Base-by-base conservation (phyloP, 1,140 invertebrate species). In the Papilio polytes region DNA sequence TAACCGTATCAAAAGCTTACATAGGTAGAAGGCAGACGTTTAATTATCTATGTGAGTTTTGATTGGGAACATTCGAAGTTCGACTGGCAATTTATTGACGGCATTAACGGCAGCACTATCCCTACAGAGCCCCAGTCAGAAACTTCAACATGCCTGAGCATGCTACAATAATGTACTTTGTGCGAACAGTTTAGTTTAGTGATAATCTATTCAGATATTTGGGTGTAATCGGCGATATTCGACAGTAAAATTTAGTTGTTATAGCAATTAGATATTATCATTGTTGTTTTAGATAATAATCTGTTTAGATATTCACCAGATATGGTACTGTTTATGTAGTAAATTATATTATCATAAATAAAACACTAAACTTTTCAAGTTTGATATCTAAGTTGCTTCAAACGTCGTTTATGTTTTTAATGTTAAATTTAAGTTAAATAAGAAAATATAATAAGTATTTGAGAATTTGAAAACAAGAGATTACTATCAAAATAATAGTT, bases 51-150 rank as follows among this genome's bases (percentile, higher is more conserved):
- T 81, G 82, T 74, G 77, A 85, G 83, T 86, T 89, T 82, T 85
- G 84, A 89, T 88, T 87, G 84, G 83, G 78, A 87, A 86, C 87
- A 86, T 83, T 86, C 77, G 85, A 90, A 90, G 84, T 90, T 90
- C 83, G 84, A 83, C 85, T 87, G 85, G 74, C 85, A 89, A 89
- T 89, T 85, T 90, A 90, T 87, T 87, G 86, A 87, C 83, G 86
- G 87, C 87, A 87, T 90, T 90, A 89, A 86, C 80, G 86, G 83
- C 81, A 59, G 81, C 84, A 83, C 80, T 80, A 83, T 90, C 86
- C 85, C 88, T 78, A 82, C 83, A 83, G 85, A 89, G 85, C 83
- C 79, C 80, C 72, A 85, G 84, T 85, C 80, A 78, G 73, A 82
- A 90, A 88, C 82, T 89, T 88, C 72, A 84, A 82, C 84, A 81